These are phyloP conservation scores for Amitus sp. DNA, from an alignment of 2,888 invertebrate genomes.

Conservation along the genomic window DNA sequence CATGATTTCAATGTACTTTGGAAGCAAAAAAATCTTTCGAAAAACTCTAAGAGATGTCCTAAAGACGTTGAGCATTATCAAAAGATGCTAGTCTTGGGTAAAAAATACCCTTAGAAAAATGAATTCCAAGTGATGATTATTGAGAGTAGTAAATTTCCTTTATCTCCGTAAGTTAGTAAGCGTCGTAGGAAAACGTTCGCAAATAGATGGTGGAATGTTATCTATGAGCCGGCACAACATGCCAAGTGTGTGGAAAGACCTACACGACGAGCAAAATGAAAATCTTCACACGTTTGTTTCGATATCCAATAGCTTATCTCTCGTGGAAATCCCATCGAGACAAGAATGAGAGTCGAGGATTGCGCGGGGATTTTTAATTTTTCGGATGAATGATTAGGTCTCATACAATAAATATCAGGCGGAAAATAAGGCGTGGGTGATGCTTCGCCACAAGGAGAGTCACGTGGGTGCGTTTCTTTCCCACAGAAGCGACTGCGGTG, in stretches of 20 bases:
- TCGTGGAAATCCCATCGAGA: background rate
- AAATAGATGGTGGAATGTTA: background rate
- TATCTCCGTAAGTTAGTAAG: too few species aligned
- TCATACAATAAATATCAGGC: conserved; percentile 23
- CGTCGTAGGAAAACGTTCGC: background rate
- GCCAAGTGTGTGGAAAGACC: background rate
- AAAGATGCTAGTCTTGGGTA: too few species aligned
- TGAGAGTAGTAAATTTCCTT: too few species aligned
- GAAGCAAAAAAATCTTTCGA: too few species aligned
- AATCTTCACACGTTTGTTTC: conserved; percentile 4
- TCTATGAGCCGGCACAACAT: background rate
- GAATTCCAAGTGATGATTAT: too few species aligned
- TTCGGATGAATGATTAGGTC: conserved; percentile 34
- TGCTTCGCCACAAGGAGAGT: conserved; percentile 49
- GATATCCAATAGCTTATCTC: background rate
- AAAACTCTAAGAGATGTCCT: too few species aligned
- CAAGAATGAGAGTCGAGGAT: background rate
- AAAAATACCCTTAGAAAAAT: too few species aligned
- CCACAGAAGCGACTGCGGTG: conserved; percentile 37
- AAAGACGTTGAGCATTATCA: too few species aligned
- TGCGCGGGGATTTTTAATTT: conserved; percentile 20
- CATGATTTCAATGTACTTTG: too few species aligned
- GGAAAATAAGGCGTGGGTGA: conserved; percentile 34
- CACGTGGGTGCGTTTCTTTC: conserved; percentile 50
- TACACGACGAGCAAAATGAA: background rate